phyloP scores from a whole-genome alignment of 2,888 invertebrate genomes.

The Athalia rosae region DNA sequence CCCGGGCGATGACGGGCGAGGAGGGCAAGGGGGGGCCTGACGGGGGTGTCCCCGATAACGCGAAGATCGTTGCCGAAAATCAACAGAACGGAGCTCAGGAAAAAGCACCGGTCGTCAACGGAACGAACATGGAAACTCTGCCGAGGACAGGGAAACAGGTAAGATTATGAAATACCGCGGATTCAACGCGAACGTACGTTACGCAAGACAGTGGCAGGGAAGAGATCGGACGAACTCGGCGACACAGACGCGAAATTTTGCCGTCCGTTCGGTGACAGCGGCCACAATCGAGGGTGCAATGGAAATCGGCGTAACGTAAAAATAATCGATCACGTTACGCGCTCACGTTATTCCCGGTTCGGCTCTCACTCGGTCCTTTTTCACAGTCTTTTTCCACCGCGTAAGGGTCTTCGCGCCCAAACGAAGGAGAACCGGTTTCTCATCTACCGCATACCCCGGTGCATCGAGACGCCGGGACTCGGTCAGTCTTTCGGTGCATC shows the following conservation, averaged over 20 bases:
- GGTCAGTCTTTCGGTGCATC: background rate
- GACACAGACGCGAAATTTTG: too few species aligned
- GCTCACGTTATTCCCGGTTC: too few species aligned
- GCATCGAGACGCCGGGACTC: too few species aligned
- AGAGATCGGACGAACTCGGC: too few species aligned
- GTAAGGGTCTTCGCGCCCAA: conserved; percentile 8
- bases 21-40: conserved; percentile 67
- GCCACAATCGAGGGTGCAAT: too few species aligned
- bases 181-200: background rate
- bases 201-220: too few species aligned
- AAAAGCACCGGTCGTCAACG: conserved; percentile 78
- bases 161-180: conserved; percentile 49
- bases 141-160: conserved; percentile 78
- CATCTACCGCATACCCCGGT: background rate
- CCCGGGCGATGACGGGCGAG: conserved; percentile 68
- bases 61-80: conserved; percentile 72
- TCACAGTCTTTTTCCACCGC: conserved; percentile 9
- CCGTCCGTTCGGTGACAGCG: too few species aligned
- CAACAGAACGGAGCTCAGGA: conserved; percentile 75
- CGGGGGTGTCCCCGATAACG: conserved; percentile 59
- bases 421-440: conserved; percentile 26
- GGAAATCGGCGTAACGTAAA: too few species aligned
- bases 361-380: background rate
- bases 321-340: too few species aligned
- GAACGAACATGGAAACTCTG: conserved; percentile 78